Base-by-base conservation (phyloP, 2,888 invertebrate genomes). In the Hyposoter dolosus region DNA sequence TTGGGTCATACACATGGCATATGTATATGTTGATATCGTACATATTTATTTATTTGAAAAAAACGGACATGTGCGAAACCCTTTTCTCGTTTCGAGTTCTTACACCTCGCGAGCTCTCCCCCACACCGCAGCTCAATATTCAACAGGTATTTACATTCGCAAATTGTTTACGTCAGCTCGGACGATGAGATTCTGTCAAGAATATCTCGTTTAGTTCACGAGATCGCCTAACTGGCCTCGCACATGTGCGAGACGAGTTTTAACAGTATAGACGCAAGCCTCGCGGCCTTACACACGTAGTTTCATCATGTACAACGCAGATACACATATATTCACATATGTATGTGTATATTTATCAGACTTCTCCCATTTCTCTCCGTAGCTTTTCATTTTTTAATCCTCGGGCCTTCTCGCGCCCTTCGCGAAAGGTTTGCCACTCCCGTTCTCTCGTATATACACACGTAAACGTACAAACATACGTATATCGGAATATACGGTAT, bases 161-260 rank as follows among this genome's bases (percentile, higher is more conserved):
- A 93, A 93, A 93, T 93, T 93, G 93, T 93, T 93, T 93, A 93
- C 93, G 93, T 93, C 93, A 93, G 92, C 86, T 90, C 89, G 90
- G 82, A 68, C 91, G 91, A 91, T 93, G 93, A 93, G 86, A 92
- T 93, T 92, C 92, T 93, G 93, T 93, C 93, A 93, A 76, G 90
- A 83, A 89, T 88, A 92, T 91, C 82, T 92, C 90, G 92, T 92
- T 92, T 89, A 84, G 84, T 83, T 82, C 84, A 77, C 53, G 85
- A 81, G 75, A 83, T 23, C 53, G 74, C 71, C 79, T 88, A 87
- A 87, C 86, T 85, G 86, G 82, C 86, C 81, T 72, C 83, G 80
- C 72, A 69, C 83, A 56, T 47, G 47, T 65, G 80, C 60, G 68
- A 40, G 65, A 45, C 23, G 32, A 28, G 43, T 63, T 63, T 47